Evolutionary conservation across 2,113 vertebrate species (phyloP).

Genomic region (Anarhynchus alexandrinus): DNA sequence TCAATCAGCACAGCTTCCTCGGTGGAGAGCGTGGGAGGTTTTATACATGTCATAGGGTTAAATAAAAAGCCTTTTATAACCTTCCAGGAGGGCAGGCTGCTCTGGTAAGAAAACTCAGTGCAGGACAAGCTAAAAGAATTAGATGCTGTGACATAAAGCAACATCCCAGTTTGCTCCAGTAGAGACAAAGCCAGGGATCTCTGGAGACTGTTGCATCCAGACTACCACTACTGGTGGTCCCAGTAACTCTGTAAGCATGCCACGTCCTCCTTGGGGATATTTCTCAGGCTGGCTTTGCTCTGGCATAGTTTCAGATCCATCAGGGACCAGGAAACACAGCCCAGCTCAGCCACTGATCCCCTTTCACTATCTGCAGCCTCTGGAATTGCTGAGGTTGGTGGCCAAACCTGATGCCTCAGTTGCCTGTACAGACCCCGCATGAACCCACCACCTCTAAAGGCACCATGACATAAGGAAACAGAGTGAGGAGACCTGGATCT

Average conservation of each 20-base stretch:
- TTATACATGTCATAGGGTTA: background rate
- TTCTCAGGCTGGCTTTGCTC: background rate
- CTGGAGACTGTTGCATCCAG: background rate
- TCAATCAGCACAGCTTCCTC: background rate
- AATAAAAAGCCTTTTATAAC: background rate
- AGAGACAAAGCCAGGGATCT: background rate
- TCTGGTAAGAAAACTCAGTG: background rate
- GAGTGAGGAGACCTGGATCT: rapidly evolving
- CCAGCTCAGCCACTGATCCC: background rate
- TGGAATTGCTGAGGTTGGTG: background rate
- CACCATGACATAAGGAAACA: background rate
- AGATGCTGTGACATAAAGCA: background rate
- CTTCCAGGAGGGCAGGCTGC: background rate
- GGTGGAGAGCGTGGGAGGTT: background rate
- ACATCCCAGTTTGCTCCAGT: background rate
- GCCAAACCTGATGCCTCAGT: background rate
- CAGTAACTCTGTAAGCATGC: background rate
- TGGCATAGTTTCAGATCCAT: background rate
- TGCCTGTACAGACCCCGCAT: background rate
- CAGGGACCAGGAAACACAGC: background rate
- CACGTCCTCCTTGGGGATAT: background rate
- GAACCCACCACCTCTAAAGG: background rate
- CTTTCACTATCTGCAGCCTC: background rate
- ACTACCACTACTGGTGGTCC: background rate
- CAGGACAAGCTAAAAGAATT: background rate